Conservation (phyloP, 2,113 vertebrate species). For the Neogobius melanostomus region DNA sequence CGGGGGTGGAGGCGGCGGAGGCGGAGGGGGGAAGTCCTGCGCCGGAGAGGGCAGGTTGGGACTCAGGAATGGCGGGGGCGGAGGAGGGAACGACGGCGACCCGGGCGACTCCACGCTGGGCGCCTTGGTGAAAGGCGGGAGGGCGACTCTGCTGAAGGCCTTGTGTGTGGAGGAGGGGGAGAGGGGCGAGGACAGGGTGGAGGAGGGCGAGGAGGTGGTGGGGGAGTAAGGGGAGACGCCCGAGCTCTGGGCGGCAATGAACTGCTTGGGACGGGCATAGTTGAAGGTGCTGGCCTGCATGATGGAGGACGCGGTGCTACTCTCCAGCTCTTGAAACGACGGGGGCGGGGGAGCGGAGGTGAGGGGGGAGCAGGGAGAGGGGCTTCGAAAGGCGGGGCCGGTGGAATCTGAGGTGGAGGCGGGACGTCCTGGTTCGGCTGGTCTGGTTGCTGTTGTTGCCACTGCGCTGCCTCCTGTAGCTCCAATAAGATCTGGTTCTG, state of each 20-base stretch:
- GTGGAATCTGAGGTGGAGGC: conserved; percentile 66
- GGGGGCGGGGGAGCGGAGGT: conserved; percentile 89
- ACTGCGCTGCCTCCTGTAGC: conserved; percentile 81
- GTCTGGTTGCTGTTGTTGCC: conserved; percentile 61
- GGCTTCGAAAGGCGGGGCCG: conserved; percentile 65
- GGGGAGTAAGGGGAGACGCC: conserved; percentile 79
- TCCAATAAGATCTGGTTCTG: conserved; percentile 92
- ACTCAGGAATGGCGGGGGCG: conserved; percentile 88
- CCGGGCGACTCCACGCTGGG: conserved; percentile 80
- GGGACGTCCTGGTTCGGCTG: conserved; percentile 61
- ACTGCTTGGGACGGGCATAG: conserved; percentile 97
- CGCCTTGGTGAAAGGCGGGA: conserved; percentile 77
- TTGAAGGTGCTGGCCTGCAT: conserved; percentile 98
- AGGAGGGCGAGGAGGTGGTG: conserved; percentile 85
- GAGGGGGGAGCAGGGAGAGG: conserved; percentile 82
- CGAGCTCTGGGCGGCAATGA: conserved; percentile 93
- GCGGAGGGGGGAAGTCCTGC: conserved; percentile 75
- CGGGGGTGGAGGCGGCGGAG: conserved; percentile 76
- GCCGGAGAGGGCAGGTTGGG: conserved; percentile 82
- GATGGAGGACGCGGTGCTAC: conserved; percentile 81
- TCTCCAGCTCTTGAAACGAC: conserved; percentile 88
- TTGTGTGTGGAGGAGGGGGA: conserved; percentile 85
- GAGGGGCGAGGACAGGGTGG: conserved; percentile 87
- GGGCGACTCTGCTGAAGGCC: conserved; percentile 76
- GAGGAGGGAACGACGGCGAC: conserved; percentile 91